phyloP scores from a whole-genome alignment of 2,888 invertebrate species.

The Agriotes lineatus region DNA sequence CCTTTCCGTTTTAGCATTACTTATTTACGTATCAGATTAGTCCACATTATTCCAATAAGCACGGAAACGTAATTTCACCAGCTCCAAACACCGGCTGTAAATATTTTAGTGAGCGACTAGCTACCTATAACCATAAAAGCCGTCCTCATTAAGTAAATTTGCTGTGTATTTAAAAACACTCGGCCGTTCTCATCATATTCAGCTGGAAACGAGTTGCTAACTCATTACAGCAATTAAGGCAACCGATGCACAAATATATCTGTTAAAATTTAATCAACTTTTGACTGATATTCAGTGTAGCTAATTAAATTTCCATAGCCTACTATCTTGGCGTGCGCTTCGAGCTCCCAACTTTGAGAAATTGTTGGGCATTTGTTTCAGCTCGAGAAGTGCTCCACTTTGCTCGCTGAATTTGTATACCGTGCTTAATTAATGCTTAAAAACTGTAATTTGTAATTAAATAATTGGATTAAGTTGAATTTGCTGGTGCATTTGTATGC shows the following conservation, averaged over 20 bases:
- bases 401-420: constrained; percentile 55
- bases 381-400: constrained; percentile 50
- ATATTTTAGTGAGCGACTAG: too few relatives aligned
- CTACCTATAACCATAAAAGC: too few relatives aligned
- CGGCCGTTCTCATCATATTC: constrained; percentile 1
- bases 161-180: background rate
- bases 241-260: constrained; percentile 55
- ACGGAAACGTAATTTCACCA: too few relatives aligned
- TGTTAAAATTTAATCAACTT: constrained; percentile 59
- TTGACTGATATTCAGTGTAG: constrained; percentile 58
- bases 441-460: constrained; percentile 58
- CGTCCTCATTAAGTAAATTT: background rate
- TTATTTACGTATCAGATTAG: too few relatives aligned
- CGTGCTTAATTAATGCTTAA: constrained; percentile 57
- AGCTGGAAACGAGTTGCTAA: constrained; percentile 29
- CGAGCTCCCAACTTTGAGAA: constrained; percentile 53
- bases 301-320: constrained; percentile 60
- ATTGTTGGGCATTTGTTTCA: constrained; percentile 58
- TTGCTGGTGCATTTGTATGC: constrained; percentile 48
- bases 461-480: constrained; percentile 55
- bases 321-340: constrained; percentile 47
- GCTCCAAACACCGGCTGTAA: too few relatives aligned
- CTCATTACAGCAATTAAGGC: constrained; percentile 46
- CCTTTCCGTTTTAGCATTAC: too few relatives aligned
- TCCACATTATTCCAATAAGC: too few relatives aligned